Evolutionary conservation across 1,140 invertebrate genomes (phyloP).

Genomic region (Acromyrmex heyeri): DNA sequence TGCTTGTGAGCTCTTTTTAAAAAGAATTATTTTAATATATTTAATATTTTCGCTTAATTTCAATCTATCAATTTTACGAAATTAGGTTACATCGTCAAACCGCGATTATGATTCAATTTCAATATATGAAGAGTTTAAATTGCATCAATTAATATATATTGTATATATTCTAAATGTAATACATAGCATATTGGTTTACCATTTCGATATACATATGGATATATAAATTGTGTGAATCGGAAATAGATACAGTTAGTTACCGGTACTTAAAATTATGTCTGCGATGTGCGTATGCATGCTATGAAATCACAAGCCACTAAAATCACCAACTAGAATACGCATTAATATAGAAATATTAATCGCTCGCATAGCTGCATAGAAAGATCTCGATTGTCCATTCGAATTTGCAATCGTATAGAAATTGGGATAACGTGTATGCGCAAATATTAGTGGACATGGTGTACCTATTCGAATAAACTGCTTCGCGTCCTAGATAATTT

Average conservation of each 20-base stretch:
- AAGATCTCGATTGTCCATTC: conserved; percentile 69
- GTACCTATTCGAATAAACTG: conserved; percentile 81
- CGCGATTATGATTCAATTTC: conserved; percentile 9
- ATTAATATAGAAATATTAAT: conserved; percentile 57
- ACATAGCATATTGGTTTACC: conserved; percentile 1
- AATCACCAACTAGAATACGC: conserved; percentile 10
- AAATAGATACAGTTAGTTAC: conserved; percentile 41
- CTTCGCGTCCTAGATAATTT: conserved; percentile 81
- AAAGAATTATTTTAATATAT: conserved; percentile 26
- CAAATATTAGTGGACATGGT: conserved; percentile 74
- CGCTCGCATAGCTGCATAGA: conserved; percentile 19
- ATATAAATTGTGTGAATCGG: neutral
- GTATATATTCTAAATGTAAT: neutral
- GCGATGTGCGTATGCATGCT: neutral
- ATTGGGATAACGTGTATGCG: conserved; percentile 67
- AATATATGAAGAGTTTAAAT: conserved; percentile 11
- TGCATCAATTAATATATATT: conserved; percentile 20
- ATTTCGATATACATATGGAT: neutral
- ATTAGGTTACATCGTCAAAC: conserved; percentile 7
- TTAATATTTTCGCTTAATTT: neutral
- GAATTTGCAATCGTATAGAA: conserved; percentile 67
- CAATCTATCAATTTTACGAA: neutral
- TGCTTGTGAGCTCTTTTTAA: neutral
- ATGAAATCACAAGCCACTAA: conserved; percentile 16
- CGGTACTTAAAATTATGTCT: conserved; percentile 7